A percentile compares a stretch with the other conserved stretches of the same genome.
Conservation (phyloP, 2,888 invertebrate species). For the Chymomyza procnemis region DNA sequence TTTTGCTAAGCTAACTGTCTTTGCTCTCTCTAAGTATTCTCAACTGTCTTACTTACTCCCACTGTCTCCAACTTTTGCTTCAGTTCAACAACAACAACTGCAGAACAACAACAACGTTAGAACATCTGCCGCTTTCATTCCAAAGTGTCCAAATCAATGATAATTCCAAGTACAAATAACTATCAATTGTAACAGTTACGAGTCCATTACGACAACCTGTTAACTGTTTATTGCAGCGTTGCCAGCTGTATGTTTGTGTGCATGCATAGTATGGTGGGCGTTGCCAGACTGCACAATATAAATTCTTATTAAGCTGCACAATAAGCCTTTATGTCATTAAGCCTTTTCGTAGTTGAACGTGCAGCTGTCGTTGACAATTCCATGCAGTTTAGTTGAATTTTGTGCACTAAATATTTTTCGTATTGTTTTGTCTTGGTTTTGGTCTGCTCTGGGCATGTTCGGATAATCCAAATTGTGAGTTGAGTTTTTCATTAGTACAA, state of each 20-base stretch:
- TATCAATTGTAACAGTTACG: constrained; percentile 7
- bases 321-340: constrained; percentile 1
- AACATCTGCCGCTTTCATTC: background rate
- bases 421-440: background rate
- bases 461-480: background rate
- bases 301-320: background rate
- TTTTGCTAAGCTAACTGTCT: background rate
- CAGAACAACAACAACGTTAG: no score
- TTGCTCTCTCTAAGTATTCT: background rate
- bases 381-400: background rate
- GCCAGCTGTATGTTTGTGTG: background rate
- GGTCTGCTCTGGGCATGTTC: background rate
- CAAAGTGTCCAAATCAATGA: background rate
- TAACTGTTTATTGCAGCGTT: constrained; percentile 13
- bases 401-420: background rate
- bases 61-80: no score
- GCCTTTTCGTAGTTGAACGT: background rate
- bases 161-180: background rate
- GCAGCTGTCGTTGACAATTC: background rate
- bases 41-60: no score
- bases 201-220: constrained; percentile 16
- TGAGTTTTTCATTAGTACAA: background rate
- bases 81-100: no score
- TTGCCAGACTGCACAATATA: constrained; percentile 3
- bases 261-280: background rate